A percentile compares a stretch with the other conserved stretches of the same genome.
These are phyloP conservation scores for Penaeus vannamei DNA, from an alignment of 1,140 invertebrate genomes.

Conservation along the genomic window DNA sequence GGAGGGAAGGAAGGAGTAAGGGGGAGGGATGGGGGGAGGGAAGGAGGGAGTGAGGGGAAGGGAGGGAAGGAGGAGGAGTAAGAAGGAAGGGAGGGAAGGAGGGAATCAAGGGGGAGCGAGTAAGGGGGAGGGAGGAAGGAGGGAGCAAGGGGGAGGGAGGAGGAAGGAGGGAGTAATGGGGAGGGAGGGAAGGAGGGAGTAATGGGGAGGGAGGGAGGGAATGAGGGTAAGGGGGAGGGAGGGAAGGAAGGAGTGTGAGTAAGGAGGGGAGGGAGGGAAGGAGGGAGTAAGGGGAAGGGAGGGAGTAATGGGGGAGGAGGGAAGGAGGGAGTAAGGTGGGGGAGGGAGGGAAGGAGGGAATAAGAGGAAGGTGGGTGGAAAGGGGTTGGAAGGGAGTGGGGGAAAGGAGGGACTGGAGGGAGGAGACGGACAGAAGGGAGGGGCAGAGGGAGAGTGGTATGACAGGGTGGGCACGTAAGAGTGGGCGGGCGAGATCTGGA, in stretches of 20 bases:
- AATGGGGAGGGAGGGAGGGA: not conserved
- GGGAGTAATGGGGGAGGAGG: too few species aligned
- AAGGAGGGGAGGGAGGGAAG: not conserved
- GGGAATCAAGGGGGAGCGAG: not conserved
- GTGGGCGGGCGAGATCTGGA: not conserved
- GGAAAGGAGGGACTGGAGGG: too few species aligned
- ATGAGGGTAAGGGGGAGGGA: too few species aligned
- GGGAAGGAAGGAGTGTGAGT: not conserved
- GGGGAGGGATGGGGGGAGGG: not conserved
- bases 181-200: not conserved
- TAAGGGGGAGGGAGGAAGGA: not conserved
- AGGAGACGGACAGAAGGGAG: not conserved
- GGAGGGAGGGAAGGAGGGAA: slow-evolving; percentile 23
- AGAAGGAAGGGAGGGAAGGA: not conserved
- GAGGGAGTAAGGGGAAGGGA: not conserved
- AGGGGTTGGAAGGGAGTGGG: not conserved
- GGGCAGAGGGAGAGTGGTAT: not conserved
- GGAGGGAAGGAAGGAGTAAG: not conserved
- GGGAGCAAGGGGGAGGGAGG: not conserved
- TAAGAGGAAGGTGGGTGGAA: not conserved
- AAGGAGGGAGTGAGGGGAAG: not conserved
- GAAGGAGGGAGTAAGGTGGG: not conserved
- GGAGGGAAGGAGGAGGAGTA: not conserved
- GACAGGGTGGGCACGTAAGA: not conserved
- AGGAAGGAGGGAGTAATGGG: not conserved